Evolutionary conservation across 2,888 invertebrate species (phyloP).

Genomic region (Aradus depressus): DNA sequence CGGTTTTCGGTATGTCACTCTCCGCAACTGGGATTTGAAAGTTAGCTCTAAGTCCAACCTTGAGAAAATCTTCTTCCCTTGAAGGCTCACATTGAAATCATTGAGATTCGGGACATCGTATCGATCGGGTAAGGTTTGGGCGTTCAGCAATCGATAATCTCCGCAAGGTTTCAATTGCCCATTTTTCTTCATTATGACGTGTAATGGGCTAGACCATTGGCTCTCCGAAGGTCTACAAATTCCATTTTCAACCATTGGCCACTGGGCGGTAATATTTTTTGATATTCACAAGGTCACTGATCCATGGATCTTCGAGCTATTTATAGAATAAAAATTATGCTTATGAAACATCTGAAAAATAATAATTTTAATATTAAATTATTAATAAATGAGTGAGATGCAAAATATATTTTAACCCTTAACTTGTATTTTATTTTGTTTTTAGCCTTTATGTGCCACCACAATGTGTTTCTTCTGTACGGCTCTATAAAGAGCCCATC

Average conservation of each 20-base stretch:
- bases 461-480: constrained; percentile 75
- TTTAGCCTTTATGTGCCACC: constrained; percentile 82
- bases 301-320: no score
- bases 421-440: constrained; percentile 22
- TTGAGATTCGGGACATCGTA: constrained; percentile 33
- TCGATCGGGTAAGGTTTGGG: constrained; percentile 32
- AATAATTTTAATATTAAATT: no score
- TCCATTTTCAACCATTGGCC: constrained; percentile 32
- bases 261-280: no score
- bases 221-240: constrained; percentile 31
- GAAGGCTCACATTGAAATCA: constrained; percentile 30
- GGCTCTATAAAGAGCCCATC: constrained; percentile 64
- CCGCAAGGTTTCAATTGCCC: constrained; percentile 35
- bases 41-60: constrained; percentile 35
- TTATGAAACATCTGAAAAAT: no score
- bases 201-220: constrained; percentile 33
- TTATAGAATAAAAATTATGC: no score
- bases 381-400: no score
- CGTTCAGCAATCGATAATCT: constrained; percentile 35
- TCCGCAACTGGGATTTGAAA: constrained; percentile 29
- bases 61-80: constrained; percentile 31
- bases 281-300: no score
- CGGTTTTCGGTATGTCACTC: constrained; percentile 31
- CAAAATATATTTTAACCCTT: neutral
- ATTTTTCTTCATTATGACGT: constrained; percentile 32